These are phyloP conservation scores for Tauraco hartlaubi DNA, from an alignment of 2,797 vertebrate genomes.

Conservation along the genomic window DNA sequence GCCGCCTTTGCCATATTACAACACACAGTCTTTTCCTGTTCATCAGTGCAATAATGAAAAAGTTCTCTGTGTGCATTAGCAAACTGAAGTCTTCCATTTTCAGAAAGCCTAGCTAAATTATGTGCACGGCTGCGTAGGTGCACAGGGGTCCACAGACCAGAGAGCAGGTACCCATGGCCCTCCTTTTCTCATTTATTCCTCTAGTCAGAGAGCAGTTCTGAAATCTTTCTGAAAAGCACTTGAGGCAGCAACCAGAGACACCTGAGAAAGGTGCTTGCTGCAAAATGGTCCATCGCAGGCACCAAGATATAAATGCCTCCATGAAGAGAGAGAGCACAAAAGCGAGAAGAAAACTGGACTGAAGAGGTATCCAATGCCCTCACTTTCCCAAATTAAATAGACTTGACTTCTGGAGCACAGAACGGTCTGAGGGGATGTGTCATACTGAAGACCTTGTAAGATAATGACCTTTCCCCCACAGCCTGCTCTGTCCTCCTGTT, in stretches of 20 bases:
- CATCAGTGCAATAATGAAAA: background rate
- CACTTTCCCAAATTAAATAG: background rate
- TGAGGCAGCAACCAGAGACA: background rate
- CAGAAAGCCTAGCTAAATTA: background rate
- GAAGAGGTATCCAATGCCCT: background rate
- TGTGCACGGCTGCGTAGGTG: background rate
- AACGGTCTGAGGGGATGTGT: background rate
- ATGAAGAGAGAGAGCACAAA: background rate
- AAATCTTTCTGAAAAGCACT: background rate
- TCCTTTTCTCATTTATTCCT: background rate
- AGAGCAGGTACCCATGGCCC: background rate
- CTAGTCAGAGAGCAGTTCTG: background rate
- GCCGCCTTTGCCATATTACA: background rate
- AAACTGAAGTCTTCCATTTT: background rate
- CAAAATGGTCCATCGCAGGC: background rate
- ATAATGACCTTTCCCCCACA: background rate
- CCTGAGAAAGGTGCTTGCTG: background rate
- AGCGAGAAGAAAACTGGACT: background rate
- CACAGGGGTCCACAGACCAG: fast-evolving
- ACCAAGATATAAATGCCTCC: background rate
- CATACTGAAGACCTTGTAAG: background rate
- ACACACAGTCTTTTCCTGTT: background rate
- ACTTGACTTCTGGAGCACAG: background rate
- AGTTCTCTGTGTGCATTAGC: background rate
- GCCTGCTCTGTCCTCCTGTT: background rate